Evolutionary conservation across 2,888 invertebrate genomes (phyloP), one percentile per base, ranked within the genome.

Genomic region (Leistus spinibarbis): DNA sequence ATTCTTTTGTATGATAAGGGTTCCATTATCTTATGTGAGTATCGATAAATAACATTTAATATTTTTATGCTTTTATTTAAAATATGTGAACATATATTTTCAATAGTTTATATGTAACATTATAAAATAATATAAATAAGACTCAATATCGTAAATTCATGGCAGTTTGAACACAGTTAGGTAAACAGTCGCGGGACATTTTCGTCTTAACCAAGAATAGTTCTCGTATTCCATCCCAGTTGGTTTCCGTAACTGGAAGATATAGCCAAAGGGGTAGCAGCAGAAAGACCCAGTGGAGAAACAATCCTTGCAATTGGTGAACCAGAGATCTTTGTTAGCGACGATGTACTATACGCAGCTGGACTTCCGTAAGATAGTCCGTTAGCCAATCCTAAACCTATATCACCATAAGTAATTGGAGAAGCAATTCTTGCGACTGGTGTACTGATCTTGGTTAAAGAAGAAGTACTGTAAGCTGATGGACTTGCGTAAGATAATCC

Each of bases 51-150:
- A n/a, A n/a, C n/a, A n/a, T n/a, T n/a, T n/a, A n/a, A n/a, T n/a
- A n/a, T n/a, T n/a, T n/a, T n/a, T n/a, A n/a, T n/a, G n/a, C n/a
- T n/a, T n/a, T n/a, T n/a, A n/a, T n/a, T n/a, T n/a, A n/a, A n/a
- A n/a, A n/a, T n/a, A n/a, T n/a, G n/a, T n/a, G n/a, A n/a, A n/a
- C n/a, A n/a, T n/a, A n/a, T n/a, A n/a, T n/a, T n/a, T n/a, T n/a
- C n/a, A n/a, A n/a, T n/a, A n/a, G n/a, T n/a, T n/a, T n/a, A n/a
- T n/a, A n/a, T n/a, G n/a, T n/a, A n/a, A n/a, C n/a, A n/a, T n/a
- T n/a, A n/a, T n/a, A n/a, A n/a, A n/a, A 54, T 54, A 40, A 68
- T 13, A 68, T 68, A 68, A 68, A 68, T 68, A 68, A 68, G 20
- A 22, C 24, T 22, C 54, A 53, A 22, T 68, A 67, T 67, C 67